Evolutionary conservation across 2,797 vertebrate genomes (phyloP).

Genomic region (Sebastolobus alascanus): DNA sequence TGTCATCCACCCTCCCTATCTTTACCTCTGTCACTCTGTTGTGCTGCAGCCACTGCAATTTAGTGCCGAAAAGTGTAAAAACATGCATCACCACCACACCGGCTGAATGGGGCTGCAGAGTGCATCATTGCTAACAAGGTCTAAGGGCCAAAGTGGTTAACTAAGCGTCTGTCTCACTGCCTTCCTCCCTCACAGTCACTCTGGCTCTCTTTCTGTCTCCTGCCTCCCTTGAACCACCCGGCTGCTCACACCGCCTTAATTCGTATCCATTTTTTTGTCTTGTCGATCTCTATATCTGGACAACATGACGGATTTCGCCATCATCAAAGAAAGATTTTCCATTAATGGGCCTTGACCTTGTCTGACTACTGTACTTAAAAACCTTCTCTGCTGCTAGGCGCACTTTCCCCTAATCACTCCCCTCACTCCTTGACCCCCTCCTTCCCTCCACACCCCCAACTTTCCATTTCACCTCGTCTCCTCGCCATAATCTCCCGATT

Average conservation of each 20-base stretch:
- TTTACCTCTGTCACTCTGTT: conserved; percentile 40
- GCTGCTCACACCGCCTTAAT: conserved; percentile 45
- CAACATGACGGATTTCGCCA: conserved; percentile 82
- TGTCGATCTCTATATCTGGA: conserved; percentile 74
- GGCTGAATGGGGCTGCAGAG: conserved; percentile 73
- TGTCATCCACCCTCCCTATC: conserved; percentile 40
- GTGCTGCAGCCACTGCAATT: conserved; percentile 44
- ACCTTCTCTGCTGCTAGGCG: conserved; percentile 48
- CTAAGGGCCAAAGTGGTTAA: conserved; percentile 85
- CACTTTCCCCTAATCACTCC: conserved; percentile 53
- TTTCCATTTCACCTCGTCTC: conserved; percentile 68
- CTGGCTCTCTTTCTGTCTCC: conserved; percentile 31
- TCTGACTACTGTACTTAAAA: conserved; percentile 69
- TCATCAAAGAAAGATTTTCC: conserved; percentile 68
- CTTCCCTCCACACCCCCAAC: conserved; percentile 48
- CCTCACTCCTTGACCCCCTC: conserved; percentile 56
- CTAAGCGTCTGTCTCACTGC: conserved; percentile 79
- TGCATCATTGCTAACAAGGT: conserved; percentile 83
- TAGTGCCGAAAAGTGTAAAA: conserved; percentile 64
- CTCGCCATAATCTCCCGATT: conserved; percentile 58
- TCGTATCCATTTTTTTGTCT: conserved; percentile 50
- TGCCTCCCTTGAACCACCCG: conserved; percentile 16
- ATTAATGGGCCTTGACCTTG: conserved; percentile 76
- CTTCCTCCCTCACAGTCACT: conserved; percentile 19
- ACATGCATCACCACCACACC: conserved; percentile 56